A percentile compares a stretch with the other conserved stretches of the same genome.
These are phyloP conservation scores for Drosophila neotestacea DNA, from an alignment of 2,888 invertebrate genomes.

Conservation along the genomic window DNA sequence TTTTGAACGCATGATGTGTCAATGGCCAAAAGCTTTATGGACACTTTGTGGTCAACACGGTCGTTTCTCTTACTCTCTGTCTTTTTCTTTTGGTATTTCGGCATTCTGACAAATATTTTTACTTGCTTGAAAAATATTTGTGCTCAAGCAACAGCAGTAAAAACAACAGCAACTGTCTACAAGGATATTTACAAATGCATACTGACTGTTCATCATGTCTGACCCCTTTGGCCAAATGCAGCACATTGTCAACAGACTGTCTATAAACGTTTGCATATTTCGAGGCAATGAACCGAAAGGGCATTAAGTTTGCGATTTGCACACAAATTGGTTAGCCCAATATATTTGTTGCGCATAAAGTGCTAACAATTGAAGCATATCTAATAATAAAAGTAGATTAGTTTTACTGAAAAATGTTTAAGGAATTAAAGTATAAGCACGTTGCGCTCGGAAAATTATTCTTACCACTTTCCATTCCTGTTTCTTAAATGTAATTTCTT, in stretches of 20 bases:
- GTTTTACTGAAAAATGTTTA: no score
- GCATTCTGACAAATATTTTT: constrained; percentile 60
- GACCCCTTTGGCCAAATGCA: constrained; percentile 43
- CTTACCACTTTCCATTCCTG: no score
- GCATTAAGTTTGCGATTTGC: constrained; percentile 47
- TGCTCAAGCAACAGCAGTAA: constrained; percentile 20
- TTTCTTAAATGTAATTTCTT: no score
- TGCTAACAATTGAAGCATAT: background rate
- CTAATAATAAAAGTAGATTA: no score
- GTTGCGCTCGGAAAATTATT: no score
- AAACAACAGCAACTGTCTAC: constrained; percentile 18
- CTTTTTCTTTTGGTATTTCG: constrained; percentile 6
- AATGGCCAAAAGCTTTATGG: constrained; percentile 45
- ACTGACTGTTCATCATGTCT: constrained; percentile 33
- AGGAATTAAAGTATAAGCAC: no score
- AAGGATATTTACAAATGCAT: constrained; percentile 40
- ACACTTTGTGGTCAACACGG: constrained; percentile 45
- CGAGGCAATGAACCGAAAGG: constrained; percentile 53
- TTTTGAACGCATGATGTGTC: constrained; percentile 37
- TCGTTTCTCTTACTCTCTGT: constrained; percentile 8
- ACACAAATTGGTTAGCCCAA: constrained; percentile 22
- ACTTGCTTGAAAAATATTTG: constrained; percentile 63
- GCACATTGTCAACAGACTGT: constrained; percentile 52
- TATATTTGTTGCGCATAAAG: constrained; percentile 9
- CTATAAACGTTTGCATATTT: constrained; percentile 31